Percentiles rank a stretch among this genome's conserved stretches.
Conservation (phyloP, 2,888 invertebrate species). For the Glyphotaelius pellucidus region DNA sequence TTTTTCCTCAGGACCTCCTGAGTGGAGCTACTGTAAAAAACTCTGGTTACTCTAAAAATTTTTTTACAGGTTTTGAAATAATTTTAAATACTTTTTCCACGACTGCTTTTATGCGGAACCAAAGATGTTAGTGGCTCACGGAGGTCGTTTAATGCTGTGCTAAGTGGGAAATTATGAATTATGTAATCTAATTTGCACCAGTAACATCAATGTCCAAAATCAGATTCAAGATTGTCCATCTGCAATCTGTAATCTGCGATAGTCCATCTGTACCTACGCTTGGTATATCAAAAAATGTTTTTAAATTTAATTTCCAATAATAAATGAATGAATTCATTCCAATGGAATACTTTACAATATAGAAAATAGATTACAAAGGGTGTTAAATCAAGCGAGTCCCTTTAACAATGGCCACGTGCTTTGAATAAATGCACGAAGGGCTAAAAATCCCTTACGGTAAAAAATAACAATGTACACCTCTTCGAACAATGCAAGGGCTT, state of each 20-base stretch:
- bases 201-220: neutral
- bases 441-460: constrained; percentile 13
- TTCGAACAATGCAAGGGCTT: neutral
- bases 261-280: no score
- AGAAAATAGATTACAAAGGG: neutral
- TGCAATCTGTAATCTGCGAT: no score
- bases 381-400: neutral
- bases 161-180: no score
- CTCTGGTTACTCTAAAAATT: no score
- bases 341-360: neutral
- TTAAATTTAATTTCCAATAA: neutral
- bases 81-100: no score
- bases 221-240: neutral
- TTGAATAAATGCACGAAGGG: neutral
- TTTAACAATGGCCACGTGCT: constrained; percentile 29
- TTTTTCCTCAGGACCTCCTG: no score
- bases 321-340: neutral
- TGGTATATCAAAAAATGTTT: neutral
- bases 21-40: no score
- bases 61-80: no score
- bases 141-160: no score
- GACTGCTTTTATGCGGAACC: no score
- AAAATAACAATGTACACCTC: constrained; percentile 8
- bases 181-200: no score
- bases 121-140: no score